These are phyloP conservation scores for Brachymystax lenok DNA, from an alignment of 2,797 vertebrate species.

Conservation along the genomic window DNA sequence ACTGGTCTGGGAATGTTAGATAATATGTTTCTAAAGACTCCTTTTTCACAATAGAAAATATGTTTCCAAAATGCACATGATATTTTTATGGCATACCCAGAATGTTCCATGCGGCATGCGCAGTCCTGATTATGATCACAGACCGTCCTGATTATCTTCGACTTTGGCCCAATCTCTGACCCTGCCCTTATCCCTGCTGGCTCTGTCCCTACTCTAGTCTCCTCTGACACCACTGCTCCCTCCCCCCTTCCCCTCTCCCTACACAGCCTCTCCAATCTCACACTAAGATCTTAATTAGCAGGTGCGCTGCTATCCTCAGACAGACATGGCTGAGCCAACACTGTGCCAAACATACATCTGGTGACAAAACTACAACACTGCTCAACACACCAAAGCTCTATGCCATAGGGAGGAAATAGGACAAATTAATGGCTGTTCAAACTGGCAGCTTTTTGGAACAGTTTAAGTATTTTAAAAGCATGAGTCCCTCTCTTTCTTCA, in stretches of 20 bases:
- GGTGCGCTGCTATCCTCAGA: neutral
- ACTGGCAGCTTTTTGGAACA: neutral
- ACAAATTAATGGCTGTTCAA: neutral
- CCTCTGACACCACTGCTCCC: neutral
- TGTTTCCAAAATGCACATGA: neutral
- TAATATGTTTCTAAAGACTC: neutral
- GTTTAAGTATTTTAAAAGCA: conserved; percentile 16
- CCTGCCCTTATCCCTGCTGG: too few relatives aligned
- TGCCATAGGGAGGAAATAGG: neutral
- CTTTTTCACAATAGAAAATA: too few relatives aligned
- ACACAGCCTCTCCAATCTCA: neutral
- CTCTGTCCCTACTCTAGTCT: neutral
- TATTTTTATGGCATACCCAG: too few relatives aligned
- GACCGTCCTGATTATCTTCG: neutral
- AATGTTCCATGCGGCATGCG: too few relatives aligned
- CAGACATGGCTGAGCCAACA: neutral
- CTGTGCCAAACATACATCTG: conserved; percentile 10
- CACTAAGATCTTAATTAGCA: conserved; percentile 16
- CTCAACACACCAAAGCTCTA: neutral
- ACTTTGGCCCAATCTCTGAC: too few relatives aligned
- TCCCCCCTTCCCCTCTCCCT: conserved; percentile 11
- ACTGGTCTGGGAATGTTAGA: conserved; percentile 7
- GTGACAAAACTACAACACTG: neutral
- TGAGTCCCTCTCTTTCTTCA: conserved; percentile 36
- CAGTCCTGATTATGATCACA: neutral